Conservation (phyloP, 2,888 invertebrate species). For the Tenthredo scrophulariae region DNA sequence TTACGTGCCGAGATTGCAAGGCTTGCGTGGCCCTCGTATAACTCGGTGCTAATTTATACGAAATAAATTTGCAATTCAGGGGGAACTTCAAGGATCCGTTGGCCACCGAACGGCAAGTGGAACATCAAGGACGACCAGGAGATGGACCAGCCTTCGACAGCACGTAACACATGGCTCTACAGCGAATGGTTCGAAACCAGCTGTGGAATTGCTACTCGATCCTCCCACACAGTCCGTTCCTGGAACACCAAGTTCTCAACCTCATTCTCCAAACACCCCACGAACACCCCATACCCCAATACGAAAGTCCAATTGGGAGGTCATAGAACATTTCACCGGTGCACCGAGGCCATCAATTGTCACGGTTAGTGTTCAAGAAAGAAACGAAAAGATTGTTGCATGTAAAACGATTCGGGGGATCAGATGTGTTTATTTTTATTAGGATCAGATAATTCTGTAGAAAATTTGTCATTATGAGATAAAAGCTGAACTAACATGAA, state of each 20-base stretch:
- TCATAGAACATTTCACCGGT: conserved; percentile 91
- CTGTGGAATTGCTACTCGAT: conserved; percentile 73
- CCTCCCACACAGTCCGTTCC: conserved; percentile 71
- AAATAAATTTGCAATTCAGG: conserved; percentile 52
- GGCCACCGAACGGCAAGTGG: conserved; percentile 67
- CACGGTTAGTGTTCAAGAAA: conserved; percentile 79
- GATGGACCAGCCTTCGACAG: conserved; percentile 81
- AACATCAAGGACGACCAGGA: conserved; percentile 67
- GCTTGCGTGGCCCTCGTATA: conserved; percentile 29
- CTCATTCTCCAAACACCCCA: conserved; percentile 78
- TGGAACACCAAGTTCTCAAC: conserved; percentile 75
- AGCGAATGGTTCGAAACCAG: conserved; percentile 76
- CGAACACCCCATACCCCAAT: conserved; percentile 82
- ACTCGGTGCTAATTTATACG: conserved; percentile 23
- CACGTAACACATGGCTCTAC: conserved; percentile 71
- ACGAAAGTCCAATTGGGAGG: conserved; percentile 94
- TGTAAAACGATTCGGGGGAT: background rate
- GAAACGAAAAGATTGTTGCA: background rate
- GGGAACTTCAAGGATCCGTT: conserved; percentile 72
- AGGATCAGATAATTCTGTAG: background rate
- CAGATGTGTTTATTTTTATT: background rate
- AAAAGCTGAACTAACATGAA: too few species aligned
- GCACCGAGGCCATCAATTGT: conserved; percentile 83
- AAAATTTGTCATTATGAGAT: background rate
- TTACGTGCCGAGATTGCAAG: conserved; percentile 13